Conservation (phyloP, 2,113 vertebrate genomes). For the Poeciliopsis prolifica region DNA sequence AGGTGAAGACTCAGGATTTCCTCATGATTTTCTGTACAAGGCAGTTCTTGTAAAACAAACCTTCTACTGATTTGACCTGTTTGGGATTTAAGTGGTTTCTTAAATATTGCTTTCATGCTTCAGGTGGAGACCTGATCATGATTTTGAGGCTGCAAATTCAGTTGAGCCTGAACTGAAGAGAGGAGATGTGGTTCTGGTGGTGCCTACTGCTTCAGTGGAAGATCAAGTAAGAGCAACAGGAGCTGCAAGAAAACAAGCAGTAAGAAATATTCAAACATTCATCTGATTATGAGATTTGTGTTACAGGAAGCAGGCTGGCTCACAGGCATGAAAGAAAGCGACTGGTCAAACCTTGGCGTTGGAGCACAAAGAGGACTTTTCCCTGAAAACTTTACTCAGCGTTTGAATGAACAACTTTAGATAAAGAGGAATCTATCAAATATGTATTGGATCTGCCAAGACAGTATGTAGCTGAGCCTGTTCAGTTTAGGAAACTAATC, state of each 20-base stretch:
- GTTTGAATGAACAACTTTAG: constrained; percentile 78
- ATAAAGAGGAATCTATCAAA: constrained; percentile 23
- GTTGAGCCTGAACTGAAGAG: constrained; percentile 91
- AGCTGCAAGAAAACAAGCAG: background rate
- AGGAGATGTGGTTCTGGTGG: constrained; percentile 90
- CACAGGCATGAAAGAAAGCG: constrained; percentile 88
- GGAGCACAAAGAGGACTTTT: constrained; percentile 90
- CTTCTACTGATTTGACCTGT: no score
- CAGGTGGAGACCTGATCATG: constrained; percentile 94
- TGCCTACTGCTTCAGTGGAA: constrained; percentile 86
- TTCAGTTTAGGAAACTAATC: constrained; percentile 40
- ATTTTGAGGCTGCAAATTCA: constrained; percentile 94
- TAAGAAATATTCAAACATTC: background rate
- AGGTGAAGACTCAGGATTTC: constrained; percentile 63
- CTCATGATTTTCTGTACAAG: constrained; percentile 89
- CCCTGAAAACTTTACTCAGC: constrained; percentile 93
- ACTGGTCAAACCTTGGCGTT: constrained; percentile 87
- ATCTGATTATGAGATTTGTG: background rate
- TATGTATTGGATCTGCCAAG: constrained; percentile 61
- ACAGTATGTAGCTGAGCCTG: constrained; percentile 66
- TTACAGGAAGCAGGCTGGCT: constrained; percentile 95
- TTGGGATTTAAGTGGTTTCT: background rate
- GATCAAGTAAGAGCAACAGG: constrained; percentile 86
- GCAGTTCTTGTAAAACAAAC: constrained; percentile 58
- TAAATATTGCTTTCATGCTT: constrained; percentile 8